A percentile compares a stretch with the other conserved stretches of the same genome.
Conservation (phyloP, 1,140 invertebrate species). For the Chrysoperla carnea region DNA sequence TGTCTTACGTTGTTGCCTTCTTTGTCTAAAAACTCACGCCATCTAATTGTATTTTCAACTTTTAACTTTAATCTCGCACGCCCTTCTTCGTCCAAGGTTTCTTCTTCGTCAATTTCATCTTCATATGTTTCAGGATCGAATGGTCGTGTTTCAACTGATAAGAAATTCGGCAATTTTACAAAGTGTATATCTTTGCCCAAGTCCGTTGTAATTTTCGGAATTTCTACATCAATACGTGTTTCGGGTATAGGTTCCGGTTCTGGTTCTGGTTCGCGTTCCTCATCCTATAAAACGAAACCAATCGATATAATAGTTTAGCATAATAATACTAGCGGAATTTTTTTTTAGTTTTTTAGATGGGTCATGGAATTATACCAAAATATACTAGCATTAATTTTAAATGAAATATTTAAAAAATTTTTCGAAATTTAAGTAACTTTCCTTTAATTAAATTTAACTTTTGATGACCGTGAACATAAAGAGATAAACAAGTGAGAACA, state of each 20-base stretch:
- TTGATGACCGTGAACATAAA: too few relatives aligned
- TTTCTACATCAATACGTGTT: conserved; percentile 90
- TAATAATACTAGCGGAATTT: conserved; percentile 1
- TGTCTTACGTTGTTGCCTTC: conserved; percentile 72
- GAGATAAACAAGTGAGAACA: too few relatives aligned
- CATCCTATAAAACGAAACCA: conserved; percentile 13
- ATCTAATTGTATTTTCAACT: conserved; percentile 96
- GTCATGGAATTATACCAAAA: too few relatives aligned
- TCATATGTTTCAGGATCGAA: conserved; percentile 93
- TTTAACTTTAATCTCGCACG: conserved; percentile 78
- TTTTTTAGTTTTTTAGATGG: conserved; percentile 1
- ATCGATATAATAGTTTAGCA: conserved; percentile 5
- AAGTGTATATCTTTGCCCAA: conserved; percentile 85
- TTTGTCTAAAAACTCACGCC: conserved; percentile 75
- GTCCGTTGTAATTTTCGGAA: conserved; percentile 86
- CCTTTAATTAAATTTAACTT: too few relatives aligned
- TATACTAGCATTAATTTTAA: too few relatives aligned
- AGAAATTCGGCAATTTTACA: conserved; percentile 85
- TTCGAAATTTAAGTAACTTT: too few relatives aligned
- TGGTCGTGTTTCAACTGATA: conserved; percentile 81
- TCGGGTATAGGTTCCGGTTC: conserved; percentile 68
- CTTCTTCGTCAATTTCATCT: conserved; percentile 98
- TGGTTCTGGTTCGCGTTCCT: conserved; percentile 42
- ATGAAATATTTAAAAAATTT: too few relatives aligned
- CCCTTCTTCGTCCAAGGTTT: conserved; percentile 95